Percentiles rank a stretch among this genome's conserved stretches.
Evolutionary conservation across 2,797 vertebrate genomes (phyloP).

Genomic region (Denticeps clupeoides): DNA sequence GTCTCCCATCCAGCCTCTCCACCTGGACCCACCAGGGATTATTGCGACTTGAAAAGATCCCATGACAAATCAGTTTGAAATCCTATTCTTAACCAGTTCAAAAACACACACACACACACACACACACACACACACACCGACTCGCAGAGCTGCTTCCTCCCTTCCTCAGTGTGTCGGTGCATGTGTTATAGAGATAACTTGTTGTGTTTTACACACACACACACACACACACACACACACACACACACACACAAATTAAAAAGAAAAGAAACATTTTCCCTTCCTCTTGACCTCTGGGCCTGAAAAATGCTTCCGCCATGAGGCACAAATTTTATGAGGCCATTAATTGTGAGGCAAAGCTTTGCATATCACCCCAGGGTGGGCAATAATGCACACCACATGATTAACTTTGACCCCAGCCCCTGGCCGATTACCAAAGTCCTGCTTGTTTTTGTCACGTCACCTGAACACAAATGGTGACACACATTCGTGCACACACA

Average conservation of each 20-base stretch:
- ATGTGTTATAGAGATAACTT: too few species aligned
- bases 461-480: not conserved
- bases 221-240: too few species aligned
- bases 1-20: conserved; percentile 5
- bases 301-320: conserved; percentile 21
- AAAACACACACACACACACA: not conserved
- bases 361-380: conserved; percentile 19
- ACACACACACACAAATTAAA: not conserved
- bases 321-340: conserved; percentile 21
- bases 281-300: conserved; percentile 15
- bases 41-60: too few species aligned
- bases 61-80: too few species aligned
- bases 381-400: conserved; percentile 20
- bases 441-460: not conserved
- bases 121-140: too few species aligned
- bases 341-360: conserved; percentile 22
- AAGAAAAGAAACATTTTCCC: not conserved
- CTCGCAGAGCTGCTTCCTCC: too few species aligned
- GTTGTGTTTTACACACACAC: too few species aligned
- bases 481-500: not conserved
- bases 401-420: conserved; percentile 24
- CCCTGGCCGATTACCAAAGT: conserved; percentile 5
- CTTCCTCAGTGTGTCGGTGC: too few species aligned
- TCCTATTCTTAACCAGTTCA: not conserved
- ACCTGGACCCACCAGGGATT: too few species aligned